These are phyloP conservation scores for Pseudocheirus occidentalis DNA, from an alignment of 2,797 vertebrate genomes.

Conservation along the genomic window DNA sequence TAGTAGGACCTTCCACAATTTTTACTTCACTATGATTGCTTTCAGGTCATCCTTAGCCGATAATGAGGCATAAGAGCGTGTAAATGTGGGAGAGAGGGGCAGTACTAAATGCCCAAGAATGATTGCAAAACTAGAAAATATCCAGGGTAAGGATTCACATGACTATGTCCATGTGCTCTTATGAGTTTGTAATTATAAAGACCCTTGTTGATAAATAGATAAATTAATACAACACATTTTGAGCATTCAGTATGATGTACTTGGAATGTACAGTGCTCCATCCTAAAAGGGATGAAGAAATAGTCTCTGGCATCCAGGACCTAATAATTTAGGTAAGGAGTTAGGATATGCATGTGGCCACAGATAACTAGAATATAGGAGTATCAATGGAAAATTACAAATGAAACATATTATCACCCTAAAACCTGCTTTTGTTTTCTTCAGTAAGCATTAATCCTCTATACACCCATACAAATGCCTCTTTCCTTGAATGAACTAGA, in stretches of 20 bases:
- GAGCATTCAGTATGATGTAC: background rate
- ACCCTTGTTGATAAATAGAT: background rate
- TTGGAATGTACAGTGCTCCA: background rate
- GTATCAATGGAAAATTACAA: background rate
- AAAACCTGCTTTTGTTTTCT: background rate
- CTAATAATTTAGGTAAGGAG: background rate
- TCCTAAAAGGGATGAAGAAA: background rate
- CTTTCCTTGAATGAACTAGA: background rate
- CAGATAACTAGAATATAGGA: background rate
- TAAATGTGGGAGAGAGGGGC: background rate
- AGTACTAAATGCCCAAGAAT: background rate
- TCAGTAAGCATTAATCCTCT: background rate
- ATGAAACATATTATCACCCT: background rate
- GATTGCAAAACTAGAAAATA: background rate
- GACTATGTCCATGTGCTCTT: too few species aligned
- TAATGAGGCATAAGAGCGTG: background rate
- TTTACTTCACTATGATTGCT: background rate
- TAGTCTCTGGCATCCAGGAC: background rate
- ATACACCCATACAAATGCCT: background rate
- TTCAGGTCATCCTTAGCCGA: background rate
- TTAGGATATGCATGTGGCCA: background rate
- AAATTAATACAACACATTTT: background rate
- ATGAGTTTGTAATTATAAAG: background rate
- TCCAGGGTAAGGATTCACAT: background rate
- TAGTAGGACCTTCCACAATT: background rate